A percentile compares a stretch with the other conserved stretches of the same genome.
These are phyloP conservation scores for Tetraodon nigroviridis DNA, from an alignment of 2,113 vertebrate genomes.

Conservation along the genomic window DNA sequence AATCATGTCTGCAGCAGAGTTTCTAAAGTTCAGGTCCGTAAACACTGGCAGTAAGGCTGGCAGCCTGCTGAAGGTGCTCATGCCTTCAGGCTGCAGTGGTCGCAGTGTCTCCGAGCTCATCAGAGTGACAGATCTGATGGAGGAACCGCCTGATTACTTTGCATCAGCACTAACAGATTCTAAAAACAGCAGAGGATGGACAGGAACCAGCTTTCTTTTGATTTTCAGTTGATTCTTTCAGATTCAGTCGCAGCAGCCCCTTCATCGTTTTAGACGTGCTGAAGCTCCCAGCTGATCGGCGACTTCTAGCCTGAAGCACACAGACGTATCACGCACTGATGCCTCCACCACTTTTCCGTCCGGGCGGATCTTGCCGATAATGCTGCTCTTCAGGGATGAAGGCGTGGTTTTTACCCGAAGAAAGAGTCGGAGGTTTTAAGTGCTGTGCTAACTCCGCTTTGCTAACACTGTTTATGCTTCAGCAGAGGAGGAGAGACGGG, in stretches of 20 bases:
- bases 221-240: slow-evolving; percentile 2
- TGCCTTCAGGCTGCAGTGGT: slow-evolving; percentile 23
- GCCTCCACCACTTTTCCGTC: slow-evolving; percentile 1
- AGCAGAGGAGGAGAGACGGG: slow-evolving; percentile 89
- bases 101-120: slow-evolving; percentile 33
- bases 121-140: slow-evolving; percentile 34
- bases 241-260: slow-evolving; percentile 1
- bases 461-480: slow-evolving; percentile 6
- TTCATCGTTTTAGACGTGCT: slow-evolving; percentile 13
- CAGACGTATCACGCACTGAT: neutral
- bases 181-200: slow-evolving; percentile 26
- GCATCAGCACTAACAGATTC: slow-evolving; percentile 46
- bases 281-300: slow-evolving; percentile 13
- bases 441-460: slow-evolving; percentile 11
- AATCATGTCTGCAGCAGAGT: slow-evolving; percentile 13
- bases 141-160: slow-evolving; percentile 29
- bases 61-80: slow-evolving; percentile 51
- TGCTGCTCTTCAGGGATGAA: neutral
- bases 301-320: slow-evolving; percentile 24
- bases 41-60: slow-evolving; percentile 50
- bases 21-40: slow-evolving; percentile 46
- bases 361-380: neutral
- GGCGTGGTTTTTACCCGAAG: neutral
- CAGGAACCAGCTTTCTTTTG: neutral
- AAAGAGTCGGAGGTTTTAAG: neutral